Base-by-base conservation (phyloP, 2,113 vertebrate species). In the Thymallus thymallus region DNA sequence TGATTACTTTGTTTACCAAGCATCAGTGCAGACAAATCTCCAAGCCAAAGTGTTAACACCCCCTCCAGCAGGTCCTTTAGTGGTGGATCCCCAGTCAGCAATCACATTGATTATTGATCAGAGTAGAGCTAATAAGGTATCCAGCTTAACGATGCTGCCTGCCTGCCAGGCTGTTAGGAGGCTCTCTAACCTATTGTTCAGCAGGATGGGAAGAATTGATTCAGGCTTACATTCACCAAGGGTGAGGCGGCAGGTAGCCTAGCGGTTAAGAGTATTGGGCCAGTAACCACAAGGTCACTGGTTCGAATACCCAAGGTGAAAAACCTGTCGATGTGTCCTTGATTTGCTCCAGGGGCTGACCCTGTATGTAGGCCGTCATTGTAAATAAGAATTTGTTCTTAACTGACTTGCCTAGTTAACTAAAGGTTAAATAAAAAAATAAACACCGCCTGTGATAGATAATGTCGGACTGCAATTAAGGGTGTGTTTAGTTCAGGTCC, bases 51-150 rank as follows among this genome's bases (percentile, higher is more conserved):
- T 87, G 87, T 83, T 90, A 85, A 82, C 30, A 45, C 84, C 77
- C 88, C 80, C 68, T 80, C 58, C 6, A 56, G 74, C 73, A 71
- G 16, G 81, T 70, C 82, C 51, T 41, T 56, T 62, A 66, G 82
- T 81, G 88, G 81, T 81, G 86, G 79, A 83, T 87, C 78, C 73
- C 6, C 81, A 87, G 88, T 85, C 86, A 85, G 81, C 87, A 90
- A 89, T 90, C 89, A 87, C 78, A 68, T 83, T 76, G 76, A 85
- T 84, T 90, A 93, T 93, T 90, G 92, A 93, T 92, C 88, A 88
- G 82, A 87, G 78, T 84, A 68, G 76, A 79, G 90, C 89, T 90
- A 90, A 91, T 91, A 91, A 91, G 89, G 80, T 72, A 78, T 75
- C 88, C 65, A 84, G 86, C 82, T 89, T 89, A 90, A 92, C 89